A percentile compares a stretch with the other conserved stretches of the same genome.
phyloP scores from a whole-genome alignment of 2,113 vertebrate species.

The Atlantisia rogersi region DNA sequence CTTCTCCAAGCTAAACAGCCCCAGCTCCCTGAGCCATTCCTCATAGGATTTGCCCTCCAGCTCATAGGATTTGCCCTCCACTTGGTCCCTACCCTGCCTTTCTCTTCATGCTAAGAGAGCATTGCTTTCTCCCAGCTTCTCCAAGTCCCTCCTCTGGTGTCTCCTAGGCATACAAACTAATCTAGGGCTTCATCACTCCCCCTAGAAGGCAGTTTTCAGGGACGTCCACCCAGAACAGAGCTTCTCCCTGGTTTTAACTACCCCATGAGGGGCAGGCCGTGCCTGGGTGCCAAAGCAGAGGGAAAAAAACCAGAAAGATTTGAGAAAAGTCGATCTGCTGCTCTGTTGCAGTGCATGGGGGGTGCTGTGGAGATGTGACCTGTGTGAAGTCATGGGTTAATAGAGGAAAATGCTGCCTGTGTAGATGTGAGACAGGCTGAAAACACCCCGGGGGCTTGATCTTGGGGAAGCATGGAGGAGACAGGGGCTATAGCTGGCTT shows the following conservation, averaged over 20 bases:
- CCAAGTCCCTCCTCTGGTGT: neutral
- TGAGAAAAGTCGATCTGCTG: neutral
- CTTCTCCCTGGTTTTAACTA: neutral
- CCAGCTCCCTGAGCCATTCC: too few species aligned
- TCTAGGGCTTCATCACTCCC: neutral
- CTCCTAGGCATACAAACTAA: neutral
- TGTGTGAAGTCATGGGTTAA: slow-evolving; percentile 60
- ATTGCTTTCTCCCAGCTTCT: neutral
- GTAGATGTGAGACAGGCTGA: neutral
- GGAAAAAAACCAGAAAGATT: neutral
- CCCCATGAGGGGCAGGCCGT: neutral
- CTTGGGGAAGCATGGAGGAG: neutral
- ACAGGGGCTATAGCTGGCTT: neutral
- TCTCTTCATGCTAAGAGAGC: neutral
- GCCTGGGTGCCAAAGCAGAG: neutral
- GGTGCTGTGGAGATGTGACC: slow-evolving; percentile 2
- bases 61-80: too few species aligned
- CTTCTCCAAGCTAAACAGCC: too few species aligned
- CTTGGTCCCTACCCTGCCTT: neutral
- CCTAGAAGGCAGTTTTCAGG: neutral
- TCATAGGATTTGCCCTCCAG: too few species aligned
- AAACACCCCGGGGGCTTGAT: neutral
- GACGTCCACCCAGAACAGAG: neutral
- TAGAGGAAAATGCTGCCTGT: slow-evolving; percentile 35
- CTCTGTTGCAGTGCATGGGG: neutral